Percentiles rank a stretch among this genome's conserved stretches.
These are phyloP conservation scores for Protophormia terraenovae DNA, from an alignment of 2,888 invertebrate species.

Conservation along the genomic window DNA sequence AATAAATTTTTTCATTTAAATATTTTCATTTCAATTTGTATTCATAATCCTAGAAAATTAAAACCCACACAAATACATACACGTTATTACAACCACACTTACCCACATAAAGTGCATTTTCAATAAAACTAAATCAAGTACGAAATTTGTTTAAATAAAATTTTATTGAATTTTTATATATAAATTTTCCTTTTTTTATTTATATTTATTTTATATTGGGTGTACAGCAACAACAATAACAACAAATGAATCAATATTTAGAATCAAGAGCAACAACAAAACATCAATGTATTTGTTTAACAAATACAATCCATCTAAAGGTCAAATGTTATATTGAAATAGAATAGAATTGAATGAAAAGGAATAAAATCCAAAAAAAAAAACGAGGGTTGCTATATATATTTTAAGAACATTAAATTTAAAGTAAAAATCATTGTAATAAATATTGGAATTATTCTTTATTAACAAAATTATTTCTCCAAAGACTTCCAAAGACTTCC, in stretches of 20 bases:
- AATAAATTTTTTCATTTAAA: neutral
- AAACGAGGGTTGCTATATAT: no score
- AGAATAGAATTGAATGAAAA: neutral
- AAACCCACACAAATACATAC: neutral
- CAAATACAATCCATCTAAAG: neutral
- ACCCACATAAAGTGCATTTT: neutral
- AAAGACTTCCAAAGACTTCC: no score
- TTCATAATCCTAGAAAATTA: constrained; percentile 6
- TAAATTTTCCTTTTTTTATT: neutral
- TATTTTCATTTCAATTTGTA: neutral
- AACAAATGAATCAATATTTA: neutral
- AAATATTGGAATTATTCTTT: no score
- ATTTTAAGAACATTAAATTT: no score
- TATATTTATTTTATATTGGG: neutral
- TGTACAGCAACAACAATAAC: neutral
- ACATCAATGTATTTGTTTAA: neutral
- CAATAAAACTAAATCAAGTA: neutral
- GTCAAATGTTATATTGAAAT: neutral
- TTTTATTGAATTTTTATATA: neutral
- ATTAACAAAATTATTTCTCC: no score
- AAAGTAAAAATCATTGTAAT: neutral
- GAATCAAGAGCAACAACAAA: neutral
- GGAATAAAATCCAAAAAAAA: neutral
- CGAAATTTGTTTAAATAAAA: neutral
- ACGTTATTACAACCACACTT: no score